Percentiles rank a stretch among this genome's conserved stretches.
phyloP scores from a whole-genome alignment of 35 echinoderm and acorn worm genomes.

The Diadema setosum region DNA sequence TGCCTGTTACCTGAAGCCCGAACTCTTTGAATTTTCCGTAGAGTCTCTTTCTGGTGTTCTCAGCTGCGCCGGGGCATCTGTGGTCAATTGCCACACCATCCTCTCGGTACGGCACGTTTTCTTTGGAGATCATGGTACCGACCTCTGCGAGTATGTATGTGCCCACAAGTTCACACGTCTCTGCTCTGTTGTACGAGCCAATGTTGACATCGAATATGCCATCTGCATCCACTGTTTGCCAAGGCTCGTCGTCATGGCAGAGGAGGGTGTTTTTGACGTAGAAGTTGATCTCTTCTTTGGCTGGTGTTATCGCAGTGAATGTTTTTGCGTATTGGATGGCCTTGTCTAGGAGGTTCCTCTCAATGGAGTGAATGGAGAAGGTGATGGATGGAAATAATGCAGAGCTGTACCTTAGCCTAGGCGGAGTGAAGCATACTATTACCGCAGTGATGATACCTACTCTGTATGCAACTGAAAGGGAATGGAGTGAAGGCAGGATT shows the following conservation, averaged over 20 bases:
- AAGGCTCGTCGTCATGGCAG: neutral
- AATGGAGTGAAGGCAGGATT: no score
- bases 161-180: neutral
- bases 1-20: no score
- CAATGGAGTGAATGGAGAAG: no score
- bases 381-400: no score
- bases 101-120: neutral
- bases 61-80: neutral
- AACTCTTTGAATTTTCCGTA: no score
- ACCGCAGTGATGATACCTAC: no score
- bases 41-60: no score
- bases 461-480: no score
- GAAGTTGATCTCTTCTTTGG: constrained; percentile 19
- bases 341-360: no score
- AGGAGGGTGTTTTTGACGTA: constrained; percentile 15
- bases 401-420: no score
- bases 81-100: neutral
- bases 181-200: constrained; percentile 1
- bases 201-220: neutral
- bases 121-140: neutral
- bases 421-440: no score
- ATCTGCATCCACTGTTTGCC: constrained; percentile 1
- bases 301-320: no score
- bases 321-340: neutral
- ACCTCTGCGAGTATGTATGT: neutral